Base-by-base conservation (phyloP, 2,888 invertebrate genomes). In the Mythimna impura region DNA sequence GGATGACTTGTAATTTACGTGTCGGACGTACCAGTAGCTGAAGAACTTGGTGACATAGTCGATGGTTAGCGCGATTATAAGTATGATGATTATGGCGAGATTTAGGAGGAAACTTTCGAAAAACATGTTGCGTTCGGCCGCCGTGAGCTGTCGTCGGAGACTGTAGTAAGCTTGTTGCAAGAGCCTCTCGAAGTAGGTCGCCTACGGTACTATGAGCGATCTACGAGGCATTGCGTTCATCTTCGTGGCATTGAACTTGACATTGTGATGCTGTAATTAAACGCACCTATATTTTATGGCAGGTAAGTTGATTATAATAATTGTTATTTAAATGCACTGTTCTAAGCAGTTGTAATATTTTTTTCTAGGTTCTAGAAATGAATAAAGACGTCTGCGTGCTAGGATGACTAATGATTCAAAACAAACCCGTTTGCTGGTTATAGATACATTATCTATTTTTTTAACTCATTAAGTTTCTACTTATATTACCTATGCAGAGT, bases 31-130 rank as follows among this genome's bases (percentile, higher is more conserved):
- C 96, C 96, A 96, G 86, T 96, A 96, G 84, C 94, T 96, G 87
- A 96, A 96, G 88, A 91, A 96, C 76, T 96, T 96, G 0, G 96
- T 96, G 55, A 95, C 92, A 86, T 96, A 96, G 83, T 96, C 96
- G 74, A 94, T 92, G 58, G 90, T 91, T 20, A 96, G 84, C 8
- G 96, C 96, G 68, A 91, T 71, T 63, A 96, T 91, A 2, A 96
- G 84, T 25, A 92, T 87, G 34, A 87, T 54, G 20, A 94, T 77
- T n/a, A 96, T 88, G 52, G 87, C 78, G 58, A 94, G 81, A 81
- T 96, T 96, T 67, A 96, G 87, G 34, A 94, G 87, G 72, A 94
- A 92, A 91, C 95, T 96, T 93, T 96, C 96, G 88, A 96, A 96
- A 85, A 96, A 94, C 96, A 96, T 96, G 81, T 92, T 91, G 91